Evolutionary conservation across 1,140 invertebrate genomes (phyloP), one percentile per base, ranked within the genome.

Genomic region (Tetramorium parvispinum): DNA sequence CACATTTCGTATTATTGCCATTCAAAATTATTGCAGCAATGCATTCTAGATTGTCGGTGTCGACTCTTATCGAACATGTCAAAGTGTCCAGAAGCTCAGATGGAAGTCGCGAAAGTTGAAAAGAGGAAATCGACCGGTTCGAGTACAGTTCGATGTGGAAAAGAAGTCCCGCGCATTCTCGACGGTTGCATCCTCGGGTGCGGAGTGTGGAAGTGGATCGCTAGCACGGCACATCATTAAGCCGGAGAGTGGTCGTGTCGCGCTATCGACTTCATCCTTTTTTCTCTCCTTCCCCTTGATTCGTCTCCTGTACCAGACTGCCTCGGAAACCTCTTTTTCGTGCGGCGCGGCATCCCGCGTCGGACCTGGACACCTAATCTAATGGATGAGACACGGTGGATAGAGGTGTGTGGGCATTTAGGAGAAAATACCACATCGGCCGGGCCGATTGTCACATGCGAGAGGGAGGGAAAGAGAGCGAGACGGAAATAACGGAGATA

Each of bases 161-260:
- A 71, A 46, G 70, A 32, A 71, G 73, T 16, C 85, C 70, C 68
- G 66, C 81, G 46, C 65, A 71, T 88, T 91, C 87, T 85, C 87
- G 59, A 86, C 85, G 68, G 85, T 82, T 86, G 87, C 77, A 79
- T 82, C 85, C 82, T 79, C 51, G 46, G 78, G 21, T 66, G 79
- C 79, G 40, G 87, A 86, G 89, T 82, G 86, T 63, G 71, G 88
- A 89, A 91, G 55, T 86, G 87, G 88, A 93, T 93, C 91, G 89
- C 89, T 92, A 88, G 90, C 89, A 88, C 90, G 92, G 92, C 93
- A 91, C 94, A 94, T 94, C 94, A 94, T 94, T 94, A 94, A 94
- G 93, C 93, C 90, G 81, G 18, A 55, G 81, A 93, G 92, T 91
- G 92, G 92, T 89, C 92, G 88, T 94, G 94, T 94, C 90, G 91